Base-by-base conservation (phyloP, 2,888 invertebrate species). In the Zaprionus obscuricornis region DNA sequence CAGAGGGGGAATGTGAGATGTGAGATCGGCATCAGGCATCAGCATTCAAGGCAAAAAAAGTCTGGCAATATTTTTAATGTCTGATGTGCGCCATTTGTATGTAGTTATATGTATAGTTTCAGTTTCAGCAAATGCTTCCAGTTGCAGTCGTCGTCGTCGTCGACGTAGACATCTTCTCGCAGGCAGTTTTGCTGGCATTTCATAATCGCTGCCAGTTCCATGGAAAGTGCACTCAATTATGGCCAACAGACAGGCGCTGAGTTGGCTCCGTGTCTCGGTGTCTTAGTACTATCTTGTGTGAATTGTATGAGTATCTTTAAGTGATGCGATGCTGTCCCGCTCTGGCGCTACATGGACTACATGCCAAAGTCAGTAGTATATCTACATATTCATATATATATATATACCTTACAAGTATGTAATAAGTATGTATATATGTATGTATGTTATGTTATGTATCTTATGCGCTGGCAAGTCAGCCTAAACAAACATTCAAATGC, bases 191-290 rank as follows among this genome's bases (percentile, higher is more conserved):
- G 63, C 43, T 56, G 82, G 83, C 83, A 77, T 77, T 77, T 77
- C 77, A 82, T 77, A 85, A 85, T 77, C 85, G 86, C 60, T 78
- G 78, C 85, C 75, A 72, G 86, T 79, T 79, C 86, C 78, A 54
- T 79, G 86, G 86, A 82, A 81, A 85, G 83, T 85, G 78, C 86
- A 82, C 81, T 82, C 83, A 84, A 82, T 82, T 86, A 86, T 86
- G 86, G 85, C 85, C 79, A 82, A 85, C 86, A 85, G 81, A 76
- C 81, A 82, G 75, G 68, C 84, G 78, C 78, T 77, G 74, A 74
- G 55, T 60, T 68, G 11, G 59, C 65, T 45, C 26, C 33, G 17
- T 39, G 50, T 24, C 40, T 55, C 40, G 33, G 22, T 43, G 43
- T 37, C 10, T 27, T 27, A 8, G 27, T 27, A 8, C n/a, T 10